Percentiles rank a stretch among this genome's conserved stretches.
Evolutionary conservation across 1,140 invertebrate genomes (phyloP).

Genomic region (Neocloeon triangulifer): DNA sequence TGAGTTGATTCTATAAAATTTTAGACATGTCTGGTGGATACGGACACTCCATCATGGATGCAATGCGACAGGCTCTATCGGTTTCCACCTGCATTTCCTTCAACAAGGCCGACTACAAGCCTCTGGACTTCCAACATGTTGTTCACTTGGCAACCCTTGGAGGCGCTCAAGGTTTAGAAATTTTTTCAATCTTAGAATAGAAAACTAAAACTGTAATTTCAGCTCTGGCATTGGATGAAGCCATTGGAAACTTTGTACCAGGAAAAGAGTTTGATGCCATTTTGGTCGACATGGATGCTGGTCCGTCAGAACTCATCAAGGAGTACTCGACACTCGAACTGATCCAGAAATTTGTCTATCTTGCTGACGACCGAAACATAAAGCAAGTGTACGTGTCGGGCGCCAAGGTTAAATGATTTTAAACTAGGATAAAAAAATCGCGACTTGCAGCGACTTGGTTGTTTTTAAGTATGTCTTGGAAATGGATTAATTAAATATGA

Average conservation of each 20-base stretch:
- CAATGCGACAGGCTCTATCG: slow-evolving; percentile 44
- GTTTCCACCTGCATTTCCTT: slow-evolving; percentile 42
- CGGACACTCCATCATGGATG: slow-evolving; percentile 48
- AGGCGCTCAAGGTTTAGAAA: slow-evolving; percentile 41
- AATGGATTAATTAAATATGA: background rate
- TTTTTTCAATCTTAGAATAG: background rate
- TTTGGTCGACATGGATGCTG: slow-evolving; percentile 21
- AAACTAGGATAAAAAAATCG: slow-evolving; percentile 4
- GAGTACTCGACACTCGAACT: slow-evolving; percentile 27
- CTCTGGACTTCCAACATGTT: slow-evolving; percentile 48
- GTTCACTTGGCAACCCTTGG: slow-evolving; percentile 70
- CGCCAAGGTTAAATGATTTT: slow-evolving; percentile 24
- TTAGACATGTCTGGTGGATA: slow-evolving; percentile 65
- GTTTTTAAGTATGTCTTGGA: too few relatives aligned
- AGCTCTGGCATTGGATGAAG: slow-evolving; percentile 46
- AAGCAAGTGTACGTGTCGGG: slow-evolving; percentile 50
- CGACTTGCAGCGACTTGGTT: background rate
- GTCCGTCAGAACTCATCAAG: slow-evolving; percentile 17
- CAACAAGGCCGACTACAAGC: slow-evolving; percentile 19
- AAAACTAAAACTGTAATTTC: slow-evolving; percentile 14
- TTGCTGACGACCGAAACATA: slow-evolving; percentile 71
- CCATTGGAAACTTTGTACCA: slow-evolving; percentile 52
- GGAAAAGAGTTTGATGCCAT: slow-evolving; percentile 76
- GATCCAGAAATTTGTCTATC: slow-evolving; percentile 59
- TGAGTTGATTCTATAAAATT: slow-evolving; percentile 2